Evolutionary conservation across 2,888 invertebrate species (phyloP), one percentile per base, ranked within the genome.

Genomic region (Drosophila subsilvestris): DNA sequence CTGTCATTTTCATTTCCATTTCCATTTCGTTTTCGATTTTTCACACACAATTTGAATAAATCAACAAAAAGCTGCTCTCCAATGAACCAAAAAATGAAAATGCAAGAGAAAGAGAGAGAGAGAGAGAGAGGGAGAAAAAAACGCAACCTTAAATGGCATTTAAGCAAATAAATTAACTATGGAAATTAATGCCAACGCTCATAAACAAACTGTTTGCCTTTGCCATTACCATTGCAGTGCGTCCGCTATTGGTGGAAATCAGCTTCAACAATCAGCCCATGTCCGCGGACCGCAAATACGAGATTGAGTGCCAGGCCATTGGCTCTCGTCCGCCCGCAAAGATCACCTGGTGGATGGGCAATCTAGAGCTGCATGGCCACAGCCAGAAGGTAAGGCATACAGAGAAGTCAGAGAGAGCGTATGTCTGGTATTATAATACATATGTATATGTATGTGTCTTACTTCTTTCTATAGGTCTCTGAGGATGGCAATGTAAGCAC

Each of bases 281-380:
- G 69, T 96, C 97, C 42, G 97, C 97, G 0, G 96, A 96, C 74
- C 94, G 96, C 86, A 95, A 95, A 89, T 96, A 97, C 75, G 96
- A 96, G 89, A 94, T 98, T 77, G 95, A 95, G 43, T 98, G 98
- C 90, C 95, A 95, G 90, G 95, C 96, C 0, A 94, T 95, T 53
- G 98, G 98, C 1, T 97, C 98, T 4, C 93, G 97, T 73, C 97
- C 98, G 1, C 95, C 97, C 0, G 97, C 97, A 0, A 94, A 95
- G 87, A 95, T 98, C 73, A 95, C 95, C 0, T 98, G 98, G 98
- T 96, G 95, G 94, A 94, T 97, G 93, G 96, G 96, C 85, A 95
- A 94, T 51, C 94, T 94, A 72, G 94, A 94, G 78, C 92, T 97
- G 76, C 93, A 93, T 55, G 92, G 90, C 1, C 92, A 91, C 53